Conservation (phyloP, 2,797 vertebrate genomes). For the Halcyon smyrnensis region DNA sequence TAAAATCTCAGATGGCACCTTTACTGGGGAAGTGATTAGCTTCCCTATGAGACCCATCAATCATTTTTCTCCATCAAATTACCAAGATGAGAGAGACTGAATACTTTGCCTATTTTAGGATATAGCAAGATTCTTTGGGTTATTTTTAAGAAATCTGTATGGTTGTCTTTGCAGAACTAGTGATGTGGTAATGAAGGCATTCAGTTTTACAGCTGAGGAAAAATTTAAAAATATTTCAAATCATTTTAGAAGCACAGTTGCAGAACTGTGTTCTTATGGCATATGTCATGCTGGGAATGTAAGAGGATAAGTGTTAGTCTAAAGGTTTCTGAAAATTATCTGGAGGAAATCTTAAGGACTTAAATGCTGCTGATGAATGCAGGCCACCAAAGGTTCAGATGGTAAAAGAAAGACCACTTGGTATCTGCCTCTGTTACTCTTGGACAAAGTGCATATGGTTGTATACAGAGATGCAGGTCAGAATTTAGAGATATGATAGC, state of each 20-base stretch:
- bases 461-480: neutral
- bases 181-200: neutral
- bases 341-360: neutral
- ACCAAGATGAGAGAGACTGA: neutral
- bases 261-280: neutral
- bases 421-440: neutral
- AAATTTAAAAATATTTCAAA: neutral
- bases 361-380: neutral
- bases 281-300: neutral
- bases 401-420: neutral
- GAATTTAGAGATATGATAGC: neutral
- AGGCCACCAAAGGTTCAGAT: neutral
- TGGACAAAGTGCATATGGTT: neutral
- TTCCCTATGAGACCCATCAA: neutral
- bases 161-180: neutral
- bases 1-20: neutral
- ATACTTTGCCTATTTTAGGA: neutral
- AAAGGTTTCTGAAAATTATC: neutral
- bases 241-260: neutral
- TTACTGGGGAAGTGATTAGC: neutral
- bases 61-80: neutral
- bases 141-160: constrained; percentile 12
- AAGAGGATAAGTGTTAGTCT: neutral
- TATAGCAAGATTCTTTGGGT: neutral
- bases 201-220: neutral